Conservation (phyloP, 2,797 vertebrate genomes). For the Eremophila alpestris region DNA sequence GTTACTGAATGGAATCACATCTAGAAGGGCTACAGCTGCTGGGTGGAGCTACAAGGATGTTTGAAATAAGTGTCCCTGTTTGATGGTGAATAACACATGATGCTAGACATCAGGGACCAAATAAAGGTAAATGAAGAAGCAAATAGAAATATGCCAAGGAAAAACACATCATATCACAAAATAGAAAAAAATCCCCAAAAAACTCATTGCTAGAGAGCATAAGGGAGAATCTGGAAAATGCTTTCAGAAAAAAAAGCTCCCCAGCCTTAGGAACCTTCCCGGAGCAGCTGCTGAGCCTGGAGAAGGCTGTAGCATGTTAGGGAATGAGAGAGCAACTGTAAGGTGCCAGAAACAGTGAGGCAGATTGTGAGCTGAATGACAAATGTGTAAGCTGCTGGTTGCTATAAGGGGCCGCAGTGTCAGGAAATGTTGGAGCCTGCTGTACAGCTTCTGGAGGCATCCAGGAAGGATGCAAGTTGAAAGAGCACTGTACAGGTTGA, state of each 20-base stretch:
- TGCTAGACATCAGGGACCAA: not conserved
- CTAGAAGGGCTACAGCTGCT: not conserved
- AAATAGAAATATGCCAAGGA: not conserved
- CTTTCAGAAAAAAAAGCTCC: conserved; percentile 8
- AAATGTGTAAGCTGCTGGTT: conserved; percentile 43
- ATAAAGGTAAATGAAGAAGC: not conserved
- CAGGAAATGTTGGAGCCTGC: conserved; percentile 12
- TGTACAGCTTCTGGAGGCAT: conserved; percentile 37
- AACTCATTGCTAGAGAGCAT: conserved; percentile 5
- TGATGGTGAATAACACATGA: not conserved
- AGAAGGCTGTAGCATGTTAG: conserved; percentile 14
- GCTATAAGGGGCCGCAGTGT: conserved; percentile 36
- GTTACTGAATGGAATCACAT: not conserved
- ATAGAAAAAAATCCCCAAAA: not conserved
- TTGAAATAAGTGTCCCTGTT: not conserved
- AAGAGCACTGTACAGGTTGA: not conserved
- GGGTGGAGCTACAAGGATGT: not conserved
- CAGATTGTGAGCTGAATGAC: conserved; percentile 58
- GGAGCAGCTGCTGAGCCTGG: conserved; percentile 42
- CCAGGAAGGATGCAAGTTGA: not conserved
- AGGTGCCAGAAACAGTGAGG: conserved; percentile 40
- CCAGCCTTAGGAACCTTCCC: not conserved
- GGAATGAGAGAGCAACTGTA: conserved; percentile 2
- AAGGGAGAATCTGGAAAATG: not conserved
- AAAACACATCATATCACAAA: not conserved